Evolutionary conservation across 2,113 vertebrate species (phyloP).

Genomic region (Hiodon alosoides): DNA sequence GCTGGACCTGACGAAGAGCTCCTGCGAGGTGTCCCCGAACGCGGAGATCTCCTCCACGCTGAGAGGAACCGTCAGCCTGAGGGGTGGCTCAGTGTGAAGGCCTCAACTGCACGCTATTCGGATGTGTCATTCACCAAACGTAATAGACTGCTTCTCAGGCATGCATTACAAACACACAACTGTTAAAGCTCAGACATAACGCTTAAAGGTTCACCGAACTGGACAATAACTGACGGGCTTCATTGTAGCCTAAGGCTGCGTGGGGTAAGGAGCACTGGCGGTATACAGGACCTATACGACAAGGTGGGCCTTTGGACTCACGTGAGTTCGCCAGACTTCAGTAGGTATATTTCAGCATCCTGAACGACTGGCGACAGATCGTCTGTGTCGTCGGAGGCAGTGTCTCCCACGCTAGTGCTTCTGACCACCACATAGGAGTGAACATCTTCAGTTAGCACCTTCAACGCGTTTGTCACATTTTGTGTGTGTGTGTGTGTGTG

Average conservation of each 20-base stretch:
- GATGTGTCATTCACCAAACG: no score
- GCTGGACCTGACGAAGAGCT: conserved; percentile 86
- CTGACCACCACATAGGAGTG: conserved; percentile 41
- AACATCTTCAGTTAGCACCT: neutral
- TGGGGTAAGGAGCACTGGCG: no score
- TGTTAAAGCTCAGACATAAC: neutral
- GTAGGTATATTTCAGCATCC: conserved; percentile 83
- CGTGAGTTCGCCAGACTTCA: conserved; percentile 89
- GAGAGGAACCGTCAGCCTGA: conserved; percentile 69
- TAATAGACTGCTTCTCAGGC: no score
- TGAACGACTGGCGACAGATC: conserved; percentile 66
- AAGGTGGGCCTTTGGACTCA: conserved; percentile 51
- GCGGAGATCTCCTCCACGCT: conserved; percentile 71
- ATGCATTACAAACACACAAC: no score
- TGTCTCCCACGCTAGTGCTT: conserved; percentile 60
- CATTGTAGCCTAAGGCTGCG: no score
- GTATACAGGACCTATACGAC: no score
- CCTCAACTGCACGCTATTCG: no score
- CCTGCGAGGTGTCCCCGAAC: conserved; percentile 74
- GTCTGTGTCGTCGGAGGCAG: conserved; percentile 69
- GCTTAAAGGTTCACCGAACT: no score
- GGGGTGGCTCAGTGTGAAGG: neutral
- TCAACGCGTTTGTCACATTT: neutral
- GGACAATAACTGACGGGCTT: no score
- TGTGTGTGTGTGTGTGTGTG: conserved; percentile 22